These are phyloP conservation scores for Drosophila equinoxialis DNA, from an alignment of 1,140 invertebrate genomes.

Conservation along the genomic window DNA sequence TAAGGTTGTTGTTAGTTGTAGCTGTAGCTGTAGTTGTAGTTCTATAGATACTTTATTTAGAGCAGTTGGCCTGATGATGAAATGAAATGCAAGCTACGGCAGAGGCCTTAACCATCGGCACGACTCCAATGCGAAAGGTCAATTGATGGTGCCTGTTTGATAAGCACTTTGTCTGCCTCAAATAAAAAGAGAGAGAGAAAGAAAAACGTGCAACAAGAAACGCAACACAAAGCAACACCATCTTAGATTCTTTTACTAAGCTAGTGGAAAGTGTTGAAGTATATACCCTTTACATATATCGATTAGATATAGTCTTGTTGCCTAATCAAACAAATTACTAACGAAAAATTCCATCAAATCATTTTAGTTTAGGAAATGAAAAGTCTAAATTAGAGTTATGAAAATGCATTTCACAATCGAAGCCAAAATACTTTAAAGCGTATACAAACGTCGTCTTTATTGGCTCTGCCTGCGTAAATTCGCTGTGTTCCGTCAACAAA, in stretches of 20 bases:
- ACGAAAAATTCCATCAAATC: too few relatives aligned
- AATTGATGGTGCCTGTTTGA: constrained; percentile 74
- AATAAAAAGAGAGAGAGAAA: not conserved
- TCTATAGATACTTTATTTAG: constrained; percentile 63
- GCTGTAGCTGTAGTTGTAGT: constrained; percentile 26
- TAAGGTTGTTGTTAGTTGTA: constrained; percentile 16
- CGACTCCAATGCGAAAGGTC: constrained; percentile 75
- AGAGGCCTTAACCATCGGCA: constrained; percentile 33
- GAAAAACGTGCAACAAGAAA: constrained; percentile 59
- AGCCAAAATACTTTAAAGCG: not conserved
- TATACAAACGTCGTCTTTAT: not conserved
- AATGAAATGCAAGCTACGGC: constrained; percentile 28
- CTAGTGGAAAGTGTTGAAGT: constrained; percentile 58
- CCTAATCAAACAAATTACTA: too few relatives aligned
- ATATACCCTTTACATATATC: constrained; percentile 40
- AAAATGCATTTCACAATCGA: too few relatives aligned
- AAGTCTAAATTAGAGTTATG: too few relatives aligned
- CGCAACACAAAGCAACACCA: constrained; percentile 12
- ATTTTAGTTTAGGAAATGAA: too few relatives aligned
- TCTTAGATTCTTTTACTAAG: too few relatives aligned
- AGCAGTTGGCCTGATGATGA: constrained; percentile 72
- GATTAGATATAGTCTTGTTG: too few relatives aligned
- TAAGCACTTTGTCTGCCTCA: constrained; percentile 69
- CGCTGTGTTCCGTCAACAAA: constrained; percentile 25
- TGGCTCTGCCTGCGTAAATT: not conserved